Evolutionary conservation across 2,888 invertebrate species (phyloP), one percentile per base, ranked within the genome.

Genomic region (Lissonota sp.): DNA sequence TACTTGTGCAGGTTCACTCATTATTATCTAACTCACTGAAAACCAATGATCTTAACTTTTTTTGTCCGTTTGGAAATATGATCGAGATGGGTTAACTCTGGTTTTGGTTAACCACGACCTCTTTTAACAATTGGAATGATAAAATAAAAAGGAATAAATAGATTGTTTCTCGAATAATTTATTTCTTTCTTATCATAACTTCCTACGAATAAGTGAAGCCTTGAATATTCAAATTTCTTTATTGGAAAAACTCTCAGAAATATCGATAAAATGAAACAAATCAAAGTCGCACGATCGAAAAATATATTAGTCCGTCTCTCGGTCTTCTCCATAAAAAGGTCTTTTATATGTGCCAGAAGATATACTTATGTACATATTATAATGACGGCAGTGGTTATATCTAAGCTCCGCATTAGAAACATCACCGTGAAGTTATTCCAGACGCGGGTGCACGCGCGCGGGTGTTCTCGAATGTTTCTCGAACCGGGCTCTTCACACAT

Each of bases 351-450:
- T 62, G 26, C 26, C 53, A 40, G 26, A 73, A 26, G 26, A 26
- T 26, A 26, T 58, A 58, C 53, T 6, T 70, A 70, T 73, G 63
- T 53, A 73, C 80, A 26, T 26, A 26, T 26, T 26, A 26, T 26
- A 26, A 26, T 26, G 26, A 26, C 26, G 26, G 26, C 26, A 26
- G 26, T 26, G 26, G 69, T 60, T 70, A 26, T 75, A 70, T 83
- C 78, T 89, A 90, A 90, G 87, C 88, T 85, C 76, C 86, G 84
- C 86, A 90, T 90, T 88, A 87, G 86, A 90, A 90, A 87, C 87
- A 90, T 90, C 83, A 85, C 74, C 82, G 85, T 86, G 82, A 77
- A 87, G 87, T 89, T 87, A 90, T 89, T 88, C 87, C 83, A 84
- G 80, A 83, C 79, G 85, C 76, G 40, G 44, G 73, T 66, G 71